Evolutionary conservation across 2,113 vertebrate species (phyloP).

Genomic region (Epinephelus fuscoguttatus): DNA sequence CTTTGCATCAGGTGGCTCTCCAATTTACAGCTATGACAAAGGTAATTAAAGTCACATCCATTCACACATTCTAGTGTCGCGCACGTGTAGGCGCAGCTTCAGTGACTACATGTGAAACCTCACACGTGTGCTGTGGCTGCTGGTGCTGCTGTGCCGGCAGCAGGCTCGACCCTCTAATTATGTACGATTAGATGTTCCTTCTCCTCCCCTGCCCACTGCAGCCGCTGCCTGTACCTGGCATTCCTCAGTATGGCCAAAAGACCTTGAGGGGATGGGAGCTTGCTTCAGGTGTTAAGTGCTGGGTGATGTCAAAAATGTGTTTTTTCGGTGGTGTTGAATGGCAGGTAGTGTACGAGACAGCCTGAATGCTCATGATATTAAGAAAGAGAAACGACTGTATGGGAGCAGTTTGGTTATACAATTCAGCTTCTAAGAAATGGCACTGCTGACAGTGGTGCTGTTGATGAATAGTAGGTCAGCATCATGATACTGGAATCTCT

Average conservation of each 20-base stretch:
- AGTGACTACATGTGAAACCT: conserved; percentile 47
- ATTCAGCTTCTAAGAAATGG: background rate
- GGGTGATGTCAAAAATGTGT: conserved; percentile 4
- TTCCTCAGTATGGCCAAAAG: conserved; percentile 59
- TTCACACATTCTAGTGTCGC: conserved; percentile 9
- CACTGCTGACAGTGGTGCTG: too few species aligned
- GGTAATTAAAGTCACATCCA: conserved; percentile 31
- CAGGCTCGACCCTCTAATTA: conserved; percentile 71
- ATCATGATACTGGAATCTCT: too few species aligned
- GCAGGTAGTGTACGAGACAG: background rate
- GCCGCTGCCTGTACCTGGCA: conserved; percentile 67
- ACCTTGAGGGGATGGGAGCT: conserved; percentile 11
- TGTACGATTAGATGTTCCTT: conserved; percentile 61
- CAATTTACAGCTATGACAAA: conserved; percentile 11
- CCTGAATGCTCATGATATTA: background rate
- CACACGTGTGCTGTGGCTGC: conserved; percentile 37
- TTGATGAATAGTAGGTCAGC: too few species aligned
- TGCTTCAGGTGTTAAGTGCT: conserved; percentile 3
- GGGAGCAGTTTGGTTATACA: background rate
- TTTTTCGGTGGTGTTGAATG: background rate
- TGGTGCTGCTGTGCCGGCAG: conserved; percentile 40
- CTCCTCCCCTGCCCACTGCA: conserved; percentile 37
- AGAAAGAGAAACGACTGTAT: background rate
- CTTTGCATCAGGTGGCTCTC: conserved; percentile 12
- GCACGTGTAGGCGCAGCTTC: conserved; percentile 39